Conservation (phyloP, 2,113 vertebrate genomes). For the Lophochroa leadbeateri region DNA sequence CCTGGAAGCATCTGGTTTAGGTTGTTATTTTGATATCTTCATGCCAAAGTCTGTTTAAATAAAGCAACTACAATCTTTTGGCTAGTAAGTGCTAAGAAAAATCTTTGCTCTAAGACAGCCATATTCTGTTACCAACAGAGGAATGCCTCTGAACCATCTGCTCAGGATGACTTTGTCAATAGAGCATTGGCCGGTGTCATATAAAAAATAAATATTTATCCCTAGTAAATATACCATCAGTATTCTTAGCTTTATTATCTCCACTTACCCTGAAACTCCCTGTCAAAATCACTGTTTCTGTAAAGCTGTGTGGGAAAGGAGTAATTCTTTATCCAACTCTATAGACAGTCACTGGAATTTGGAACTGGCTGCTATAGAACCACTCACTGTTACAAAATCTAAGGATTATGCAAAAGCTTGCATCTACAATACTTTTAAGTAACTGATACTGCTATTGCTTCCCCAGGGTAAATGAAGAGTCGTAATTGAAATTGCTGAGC, state of each 20-base stretch:
- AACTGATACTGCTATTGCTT: not conserved
- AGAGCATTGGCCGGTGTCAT: not conserved
- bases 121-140: not conserved
- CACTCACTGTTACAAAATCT: not conserved
- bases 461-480: too few species aligned
- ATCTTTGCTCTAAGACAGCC: not conserved
- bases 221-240: not conserved
- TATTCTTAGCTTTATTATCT: not conserved
- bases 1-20: not conserved
- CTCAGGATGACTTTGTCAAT: not conserved
- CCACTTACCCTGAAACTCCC: not conserved
- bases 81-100: conserved; percentile 35
- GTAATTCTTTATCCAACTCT: not conserved
- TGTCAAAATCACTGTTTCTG: not conserved
- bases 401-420: not conserved
- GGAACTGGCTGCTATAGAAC: not conserved
- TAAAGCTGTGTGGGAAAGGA: not conserved
- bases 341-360: not conserved
- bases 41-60: conserved; percentile 21
- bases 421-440: not conserved
- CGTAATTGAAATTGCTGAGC: too few species aligned
- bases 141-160: not conserved
- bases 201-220: not conserved
- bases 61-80: conserved; percentile 6
- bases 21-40: conserved; percentile 2